Conservation (phyloP, 2,797 vertebrate genomes). For the Muscicapa striata region DNA sequence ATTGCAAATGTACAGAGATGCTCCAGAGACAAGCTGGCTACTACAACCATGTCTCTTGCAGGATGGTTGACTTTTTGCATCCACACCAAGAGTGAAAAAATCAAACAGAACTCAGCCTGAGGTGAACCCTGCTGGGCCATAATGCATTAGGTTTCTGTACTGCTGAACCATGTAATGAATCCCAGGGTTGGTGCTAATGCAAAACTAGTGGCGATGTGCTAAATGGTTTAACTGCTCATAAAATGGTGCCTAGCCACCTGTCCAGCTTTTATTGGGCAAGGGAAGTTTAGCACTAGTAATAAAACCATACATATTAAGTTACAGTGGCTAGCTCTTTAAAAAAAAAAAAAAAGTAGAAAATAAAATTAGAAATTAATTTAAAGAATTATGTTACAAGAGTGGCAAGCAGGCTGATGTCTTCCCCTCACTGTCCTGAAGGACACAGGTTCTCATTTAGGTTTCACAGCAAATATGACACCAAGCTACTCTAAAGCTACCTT, state of each 20-base stretch:
- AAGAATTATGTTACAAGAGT: not conserved
- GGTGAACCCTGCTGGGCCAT: slow-evolving; percentile 22
- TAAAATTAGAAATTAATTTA: not conserved
- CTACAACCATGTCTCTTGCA: not conserved
- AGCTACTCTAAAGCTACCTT: not conserved
- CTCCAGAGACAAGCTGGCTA: not conserved
- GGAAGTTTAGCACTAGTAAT: not conserved
- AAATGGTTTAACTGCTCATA: slow-evolving; percentile 57
- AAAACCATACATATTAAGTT: not conserved
- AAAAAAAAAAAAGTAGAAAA: not conserved
- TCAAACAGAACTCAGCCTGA: not conserved
- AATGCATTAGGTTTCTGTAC: not conserved
- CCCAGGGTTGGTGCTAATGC: slow-evolving; percentile 44
- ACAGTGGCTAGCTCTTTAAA: not conserved
- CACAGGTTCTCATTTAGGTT: not conserved
- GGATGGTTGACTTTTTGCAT: not conserved
- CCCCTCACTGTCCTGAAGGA: not conserved
- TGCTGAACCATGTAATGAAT: slow-evolving; percentile 52
- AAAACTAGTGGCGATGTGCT: slow-evolving; percentile 54
- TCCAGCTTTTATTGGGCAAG: not conserved
- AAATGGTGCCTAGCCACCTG: slow-evolving; percentile 39
- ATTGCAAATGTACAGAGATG: not conserved
- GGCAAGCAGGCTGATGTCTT: not conserved
- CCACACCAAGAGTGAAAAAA: not conserved
- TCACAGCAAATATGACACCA: not conserved